Evolutionary conservation across 2,888 invertebrate species (phyloP).

Genomic region (Lasioglossum leucozonium): DNA sequence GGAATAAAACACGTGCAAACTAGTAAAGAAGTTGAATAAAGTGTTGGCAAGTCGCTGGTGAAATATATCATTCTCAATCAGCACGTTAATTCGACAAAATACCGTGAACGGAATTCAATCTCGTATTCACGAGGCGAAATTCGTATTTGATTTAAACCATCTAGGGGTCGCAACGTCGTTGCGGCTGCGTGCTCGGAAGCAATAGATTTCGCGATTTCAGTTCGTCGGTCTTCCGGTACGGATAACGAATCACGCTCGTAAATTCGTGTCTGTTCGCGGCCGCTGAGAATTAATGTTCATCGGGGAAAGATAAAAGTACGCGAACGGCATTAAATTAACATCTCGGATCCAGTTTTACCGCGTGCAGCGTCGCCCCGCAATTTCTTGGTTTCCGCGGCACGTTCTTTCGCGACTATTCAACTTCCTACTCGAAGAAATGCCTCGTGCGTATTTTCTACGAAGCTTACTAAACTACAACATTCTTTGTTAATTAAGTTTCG

Average conservation of each 20-base stretch:
- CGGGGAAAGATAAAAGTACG: conserved; percentile 50
- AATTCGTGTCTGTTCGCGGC: conserved; percentile 58
- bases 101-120: conserved; percentile 48
- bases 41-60: background rate
- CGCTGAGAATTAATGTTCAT: conserved; percentile 50
- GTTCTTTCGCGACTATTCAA: conserved; percentile 31
- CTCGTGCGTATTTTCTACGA: background rate
- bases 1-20: background rate
- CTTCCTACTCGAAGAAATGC: conserved; percentile 9
- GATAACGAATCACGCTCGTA: conserved; percentile 60
- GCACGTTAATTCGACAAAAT: conserved; percentile 27
- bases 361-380: background rate
- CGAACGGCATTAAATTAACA: conserved; percentile 57
- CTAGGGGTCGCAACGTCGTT: conserved; percentile 32
- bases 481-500: conserved; percentile 12
- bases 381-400: conserved; percentile 34
- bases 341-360: conserved; percentile 35
- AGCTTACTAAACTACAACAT: conserved; percentile 3
- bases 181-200: conserved; percentile 68
- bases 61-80: conserved; percentile 18
- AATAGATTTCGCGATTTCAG: conserved; percentile 67
- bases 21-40: background rate
- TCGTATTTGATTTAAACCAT: conserved; percentile 56
- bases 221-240: conserved; percentile 58
- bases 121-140: conserved; percentile 32